Evolutionary conservation across 2,888 invertebrate species (phyloP).

Genomic region (Scaptomyza tumidula): DNA sequence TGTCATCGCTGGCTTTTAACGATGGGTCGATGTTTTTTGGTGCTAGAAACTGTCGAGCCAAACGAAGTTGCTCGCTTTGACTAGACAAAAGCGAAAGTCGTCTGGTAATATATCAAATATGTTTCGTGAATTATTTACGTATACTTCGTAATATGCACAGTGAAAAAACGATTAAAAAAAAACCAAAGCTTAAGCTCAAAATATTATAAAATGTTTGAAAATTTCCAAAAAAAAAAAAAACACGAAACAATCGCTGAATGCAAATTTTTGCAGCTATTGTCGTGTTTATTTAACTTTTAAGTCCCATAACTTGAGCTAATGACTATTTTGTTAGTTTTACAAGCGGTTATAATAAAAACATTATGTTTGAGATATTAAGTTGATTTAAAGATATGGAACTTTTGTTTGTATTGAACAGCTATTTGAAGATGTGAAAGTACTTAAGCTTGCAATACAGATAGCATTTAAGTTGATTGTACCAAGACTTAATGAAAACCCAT

Average conservation of each 20-base stretch:
- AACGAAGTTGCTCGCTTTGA: constrained; percentile 35
- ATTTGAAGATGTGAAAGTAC: not conserved
- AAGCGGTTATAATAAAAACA: not conserved
- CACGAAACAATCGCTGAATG: constrained; percentile 22
- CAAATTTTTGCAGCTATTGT: constrained; percentile 18
- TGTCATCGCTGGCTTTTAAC: constrained; percentile 64
- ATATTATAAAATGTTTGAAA: constrained; percentile 14
- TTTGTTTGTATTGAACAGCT: not conserved
- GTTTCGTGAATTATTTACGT: constrained; percentile 54
- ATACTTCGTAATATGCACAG: constrained; percentile 42
- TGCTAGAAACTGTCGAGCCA: constrained; percentile 53
- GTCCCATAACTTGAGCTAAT: constrained; percentile 10
- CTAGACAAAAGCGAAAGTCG: constrained; percentile 68
- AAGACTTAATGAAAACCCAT: not conserved
- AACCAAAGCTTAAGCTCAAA: not conserved
- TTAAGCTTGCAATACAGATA: not conserved
- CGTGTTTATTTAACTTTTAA: not conserved
- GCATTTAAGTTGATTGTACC: not conserved
- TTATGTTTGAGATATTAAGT: not conserved
- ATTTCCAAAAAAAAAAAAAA: constrained; percentile 5
- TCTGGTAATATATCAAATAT: constrained; percentile 66
- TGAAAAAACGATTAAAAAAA: constrained; percentile 9
- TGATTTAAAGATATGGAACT: not conserved
- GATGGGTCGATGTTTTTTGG: constrained; percentile 46
- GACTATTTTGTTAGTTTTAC: not conserved